Conservation (phyloP, 2,888 invertebrate genomes). For the Hyposoter didymator region DNA sequence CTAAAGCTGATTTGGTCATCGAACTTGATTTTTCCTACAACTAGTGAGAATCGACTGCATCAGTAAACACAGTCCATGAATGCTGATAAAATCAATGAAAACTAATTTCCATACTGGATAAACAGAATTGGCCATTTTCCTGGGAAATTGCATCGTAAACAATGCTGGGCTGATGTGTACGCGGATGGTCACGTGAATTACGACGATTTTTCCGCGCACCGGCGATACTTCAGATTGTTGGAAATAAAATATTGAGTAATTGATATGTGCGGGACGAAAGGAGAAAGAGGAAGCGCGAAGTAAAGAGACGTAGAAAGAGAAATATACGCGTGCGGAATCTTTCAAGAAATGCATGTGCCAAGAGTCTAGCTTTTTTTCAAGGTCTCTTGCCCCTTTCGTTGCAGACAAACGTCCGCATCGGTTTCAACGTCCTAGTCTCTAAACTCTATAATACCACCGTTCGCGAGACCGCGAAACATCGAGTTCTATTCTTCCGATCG, state of each 20-base stretch:
- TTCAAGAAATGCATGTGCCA: constrained; percentile 1
- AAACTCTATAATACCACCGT: not conserved
- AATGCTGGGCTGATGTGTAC: not conserved
- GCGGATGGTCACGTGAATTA: constrained; percentile 1
- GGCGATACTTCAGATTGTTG: constrained; percentile 13
- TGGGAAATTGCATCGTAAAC: constrained; percentile 14
- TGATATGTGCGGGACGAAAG: constrained; percentile 26
- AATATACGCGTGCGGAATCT: constrained; percentile 19
- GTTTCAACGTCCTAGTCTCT: constrained; percentile 1
- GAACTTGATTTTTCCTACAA: not conserved
- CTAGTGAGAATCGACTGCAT: not conserved
- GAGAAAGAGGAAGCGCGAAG: constrained; percentile 41
- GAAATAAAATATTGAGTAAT: constrained; percentile 38
- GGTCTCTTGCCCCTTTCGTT: not conserved
- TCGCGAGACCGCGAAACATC: constrained; percentile 29
- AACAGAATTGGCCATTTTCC: constrained; percentile 1
- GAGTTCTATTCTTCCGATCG: constrained; percentile 26
- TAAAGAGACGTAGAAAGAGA: constrained; percentile 21
- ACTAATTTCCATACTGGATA: not conserved
- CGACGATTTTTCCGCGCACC: constrained; percentile 17
- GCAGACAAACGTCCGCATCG: not conserved
- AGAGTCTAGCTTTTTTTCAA: constrained; percentile 27
- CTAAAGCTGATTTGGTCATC: not conserved
- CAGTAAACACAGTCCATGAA: not conserved
- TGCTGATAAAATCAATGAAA: constrained; percentile 5